Conservation (phyloP, 2,888 invertebrate species). For the Macrosiphum euphorbiae region DNA sequence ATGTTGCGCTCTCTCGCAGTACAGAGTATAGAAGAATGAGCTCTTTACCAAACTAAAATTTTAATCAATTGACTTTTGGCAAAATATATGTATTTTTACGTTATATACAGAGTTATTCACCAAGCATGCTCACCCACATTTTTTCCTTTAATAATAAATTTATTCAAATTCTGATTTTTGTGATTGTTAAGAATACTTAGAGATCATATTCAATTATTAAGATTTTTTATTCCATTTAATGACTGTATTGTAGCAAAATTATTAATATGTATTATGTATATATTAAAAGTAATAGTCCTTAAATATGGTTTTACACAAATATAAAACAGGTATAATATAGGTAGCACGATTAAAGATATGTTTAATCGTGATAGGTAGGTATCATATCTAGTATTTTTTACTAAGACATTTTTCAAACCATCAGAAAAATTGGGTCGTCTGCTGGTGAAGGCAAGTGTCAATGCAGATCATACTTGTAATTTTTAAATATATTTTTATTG, state of each 20-base stretch:
- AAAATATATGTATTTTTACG: too few relatives aligned
- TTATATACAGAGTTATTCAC: not conserved
- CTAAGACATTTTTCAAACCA: not conserved
- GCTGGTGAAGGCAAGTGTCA: not conserved
- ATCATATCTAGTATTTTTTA: not conserved
- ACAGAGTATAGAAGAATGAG: too few relatives aligned
- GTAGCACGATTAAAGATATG: too few relatives aligned
- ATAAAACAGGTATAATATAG: not conserved
- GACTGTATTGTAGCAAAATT: not conserved
- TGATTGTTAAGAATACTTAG: not conserved
- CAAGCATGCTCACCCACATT: too few relatives aligned
- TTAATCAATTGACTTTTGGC: too few relatives aligned
- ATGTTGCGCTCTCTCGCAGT: too few relatives aligned
- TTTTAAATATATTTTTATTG: not conserved
- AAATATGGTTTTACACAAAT: not conserved
- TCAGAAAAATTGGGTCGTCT: not conserved
- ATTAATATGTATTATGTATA: not conserved
- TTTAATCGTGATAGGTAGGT: too few relatives aligned
- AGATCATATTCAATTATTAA: not conserved
- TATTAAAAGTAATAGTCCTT: not conserved
- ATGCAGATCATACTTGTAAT: not conserved
- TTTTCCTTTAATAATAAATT: not conserved
- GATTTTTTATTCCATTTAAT: not conserved
- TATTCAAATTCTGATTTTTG: not conserved
- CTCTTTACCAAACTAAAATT: too few relatives aligned